Conservation (phyloP, 2,888 invertebrate species). For the Arctia plantaginis region DNA sequence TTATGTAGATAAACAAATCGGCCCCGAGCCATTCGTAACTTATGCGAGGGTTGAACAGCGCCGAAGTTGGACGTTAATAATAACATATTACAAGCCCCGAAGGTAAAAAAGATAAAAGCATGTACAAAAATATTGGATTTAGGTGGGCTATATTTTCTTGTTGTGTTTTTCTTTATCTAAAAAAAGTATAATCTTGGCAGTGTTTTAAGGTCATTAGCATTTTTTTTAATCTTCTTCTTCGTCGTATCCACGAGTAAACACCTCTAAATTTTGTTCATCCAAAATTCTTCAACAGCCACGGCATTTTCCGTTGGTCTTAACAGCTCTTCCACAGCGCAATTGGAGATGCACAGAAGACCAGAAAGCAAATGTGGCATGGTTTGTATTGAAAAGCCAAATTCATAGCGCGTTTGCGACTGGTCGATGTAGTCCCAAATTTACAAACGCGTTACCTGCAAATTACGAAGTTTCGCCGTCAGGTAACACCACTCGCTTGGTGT, state of each 20-base stretch:
- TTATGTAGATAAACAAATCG: slow-evolving; percentile 38
- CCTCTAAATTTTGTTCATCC: too few relatives aligned
- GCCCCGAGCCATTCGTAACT: slow-evolving; percentile 28
- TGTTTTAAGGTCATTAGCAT: neutral
- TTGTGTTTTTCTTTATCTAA: neutral
- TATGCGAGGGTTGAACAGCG: slow-evolving; percentile 21
- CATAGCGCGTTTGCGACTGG: too few relatives aligned
- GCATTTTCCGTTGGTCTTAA: too few relatives aligned
- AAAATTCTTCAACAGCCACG: too few relatives aligned
- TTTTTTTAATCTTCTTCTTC: too few relatives aligned
- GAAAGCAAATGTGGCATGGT: too few relatives aligned
- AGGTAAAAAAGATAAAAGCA: slow-evolving; percentile 18
- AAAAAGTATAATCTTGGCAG: neutral
- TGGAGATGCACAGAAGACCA: too few relatives aligned
- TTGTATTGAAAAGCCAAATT: too few relatives aligned
- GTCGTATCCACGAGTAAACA: too few relatives aligned
- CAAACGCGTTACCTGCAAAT: too few relatives aligned
- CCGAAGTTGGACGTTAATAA: slow-evolving; percentile 30
- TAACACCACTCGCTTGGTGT: neutral
- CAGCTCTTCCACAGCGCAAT: too few relatives aligned
- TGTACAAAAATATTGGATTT: slow-evolving; percentile 36
- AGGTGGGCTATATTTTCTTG: slow-evolving; percentile 1
- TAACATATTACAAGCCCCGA: slow-evolving; percentile 32
- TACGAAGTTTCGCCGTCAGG: neutral
- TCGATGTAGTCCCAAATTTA: too few relatives aligned